Conservation (phyloP, 2,113 vertebrate species). For the Aegypius monachus region DNA sequence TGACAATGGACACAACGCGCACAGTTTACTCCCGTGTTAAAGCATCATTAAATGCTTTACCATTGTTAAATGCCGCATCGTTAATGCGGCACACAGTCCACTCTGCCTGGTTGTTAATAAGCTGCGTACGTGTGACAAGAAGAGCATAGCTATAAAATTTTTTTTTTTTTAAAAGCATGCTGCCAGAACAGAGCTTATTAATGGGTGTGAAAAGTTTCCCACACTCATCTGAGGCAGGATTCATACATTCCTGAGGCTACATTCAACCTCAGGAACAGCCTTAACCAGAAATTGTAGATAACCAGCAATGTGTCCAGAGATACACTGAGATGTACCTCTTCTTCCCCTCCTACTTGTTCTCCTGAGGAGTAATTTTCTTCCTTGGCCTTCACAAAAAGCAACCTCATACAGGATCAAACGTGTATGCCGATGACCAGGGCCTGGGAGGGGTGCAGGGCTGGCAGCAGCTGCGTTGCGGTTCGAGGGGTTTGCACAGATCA, state of each 20-base stretch:
- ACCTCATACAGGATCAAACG: not conserved
- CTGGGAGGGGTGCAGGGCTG: not conserved
- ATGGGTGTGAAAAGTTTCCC: rapidly evolving
- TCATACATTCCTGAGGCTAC: not conserved
- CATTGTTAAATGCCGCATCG: no score
- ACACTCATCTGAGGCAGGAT: not conserved
- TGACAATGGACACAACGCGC: rapidly evolving
- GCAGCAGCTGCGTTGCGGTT: not conserved
- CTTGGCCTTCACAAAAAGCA: not conserved
- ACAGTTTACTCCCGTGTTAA: not conserved
- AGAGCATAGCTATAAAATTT: not conserved
- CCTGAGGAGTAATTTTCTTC: not conserved
- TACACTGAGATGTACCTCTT: not conserved
- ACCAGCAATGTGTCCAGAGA: not conserved
- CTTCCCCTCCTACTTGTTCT: not conserved
- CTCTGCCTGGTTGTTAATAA: not conserved
- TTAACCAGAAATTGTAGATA: not conserved
- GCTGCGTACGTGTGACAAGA: not conserved
- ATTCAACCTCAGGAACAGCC: not conserved
- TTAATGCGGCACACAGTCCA: rapidly evolving
- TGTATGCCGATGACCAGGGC: not conserved
- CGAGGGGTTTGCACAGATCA: not conserved
- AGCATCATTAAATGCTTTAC: not conserved
- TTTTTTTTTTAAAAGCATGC: not conserved
- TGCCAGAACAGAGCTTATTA: not conserved